These are phyloP conservation scores for Gibbula magus DNA, from an alignment of 2,888 invertebrate species.

Conservation along the genomic window DNA sequence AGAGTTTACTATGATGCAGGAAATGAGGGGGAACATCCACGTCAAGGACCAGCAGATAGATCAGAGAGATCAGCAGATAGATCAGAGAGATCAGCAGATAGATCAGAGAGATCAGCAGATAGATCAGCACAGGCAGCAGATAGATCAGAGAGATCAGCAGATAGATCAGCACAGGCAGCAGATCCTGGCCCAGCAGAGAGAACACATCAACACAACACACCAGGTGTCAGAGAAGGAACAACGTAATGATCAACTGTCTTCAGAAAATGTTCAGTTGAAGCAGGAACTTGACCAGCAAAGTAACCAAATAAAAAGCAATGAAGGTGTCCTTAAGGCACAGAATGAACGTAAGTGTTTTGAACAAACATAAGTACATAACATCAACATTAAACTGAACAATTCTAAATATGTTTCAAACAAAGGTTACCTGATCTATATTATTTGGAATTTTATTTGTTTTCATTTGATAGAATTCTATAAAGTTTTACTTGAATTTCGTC, in stretches of 20 bases:
- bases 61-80: background rate
- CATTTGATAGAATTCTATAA: no score
- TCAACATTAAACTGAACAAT: no score
- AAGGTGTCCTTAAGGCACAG: background rate
- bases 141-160: background rate
- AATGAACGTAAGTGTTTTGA: background rate
- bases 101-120: background rate
- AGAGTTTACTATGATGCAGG: background rate
- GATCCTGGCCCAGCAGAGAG: background rate
- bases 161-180: background rate
- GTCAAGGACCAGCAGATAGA: constrained; percentile 7
- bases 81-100: background rate
- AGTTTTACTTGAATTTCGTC: no score
- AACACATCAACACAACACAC: no score
- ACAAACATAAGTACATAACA: no score
- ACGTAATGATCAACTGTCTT: no score
- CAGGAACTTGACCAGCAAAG: no score
- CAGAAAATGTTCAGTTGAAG: no score
- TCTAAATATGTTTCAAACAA: no score
- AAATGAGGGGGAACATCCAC: constrained; percentile 3
- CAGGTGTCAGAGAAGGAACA: no score
- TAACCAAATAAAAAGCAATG: background rate
- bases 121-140: background rate
- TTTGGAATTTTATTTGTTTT: no score
- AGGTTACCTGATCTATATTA: no score